Evolutionary conservation across 2,888 invertebrate species (phyloP).

Genomic region (Lampropteryx suffumata): DNA sequence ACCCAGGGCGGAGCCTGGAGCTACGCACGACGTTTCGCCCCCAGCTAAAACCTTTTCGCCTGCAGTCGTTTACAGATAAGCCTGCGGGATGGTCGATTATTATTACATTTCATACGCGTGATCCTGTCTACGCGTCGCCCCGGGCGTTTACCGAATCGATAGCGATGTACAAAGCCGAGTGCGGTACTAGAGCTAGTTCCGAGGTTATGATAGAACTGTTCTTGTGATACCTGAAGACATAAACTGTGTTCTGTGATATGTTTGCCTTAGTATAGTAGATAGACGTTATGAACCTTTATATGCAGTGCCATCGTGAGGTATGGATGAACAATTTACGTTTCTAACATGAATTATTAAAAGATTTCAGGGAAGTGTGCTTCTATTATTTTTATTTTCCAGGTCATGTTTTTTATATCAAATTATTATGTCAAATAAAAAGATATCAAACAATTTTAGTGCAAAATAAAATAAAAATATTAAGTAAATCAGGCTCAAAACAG

Average conservation of each 20-base stretch:
- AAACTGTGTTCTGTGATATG: slow-evolving; percentile 76
- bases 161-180: slow-evolving; percentile 61
- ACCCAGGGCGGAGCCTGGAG: slow-evolving; percentile 79
- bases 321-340: slow-evolving; percentile 53
- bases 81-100: slow-evolving; percentile 81
- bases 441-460: too few relatives aligned
- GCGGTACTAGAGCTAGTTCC: slow-evolving; percentile 48
- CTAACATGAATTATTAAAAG: slow-evolving; percentile 1
- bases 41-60: slow-evolving; percentile 82
- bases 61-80: slow-evolving; percentile 83
- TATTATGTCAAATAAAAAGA: too few relatives aligned
- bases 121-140: slow-evolving; percentile 69
- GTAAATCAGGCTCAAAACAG: too few relatives aligned
- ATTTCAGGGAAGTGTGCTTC: too few relatives aligned
- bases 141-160: slow-evolving; percentile 70
- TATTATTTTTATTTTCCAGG: too few relatives aligned
- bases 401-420: too few relatives aligned
- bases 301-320: slow-evolving; percentile 83
- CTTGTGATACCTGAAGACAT: slow-evolving; percentile 44
- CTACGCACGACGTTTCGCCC: slow-evolving; percentile 77
- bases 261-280: slow-evolving; percentile 77
- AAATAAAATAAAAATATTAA: too few relatives aligned
- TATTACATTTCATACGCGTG: slow-evolving; percentile 76
- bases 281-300: slow-evolving; percentile 75
- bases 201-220: slow-evolving; percentile 48